Evolutionary conservation across 2,797 vertebrate genomes (phyloP).

Genomic region (Podargus strigoides): DNA sequence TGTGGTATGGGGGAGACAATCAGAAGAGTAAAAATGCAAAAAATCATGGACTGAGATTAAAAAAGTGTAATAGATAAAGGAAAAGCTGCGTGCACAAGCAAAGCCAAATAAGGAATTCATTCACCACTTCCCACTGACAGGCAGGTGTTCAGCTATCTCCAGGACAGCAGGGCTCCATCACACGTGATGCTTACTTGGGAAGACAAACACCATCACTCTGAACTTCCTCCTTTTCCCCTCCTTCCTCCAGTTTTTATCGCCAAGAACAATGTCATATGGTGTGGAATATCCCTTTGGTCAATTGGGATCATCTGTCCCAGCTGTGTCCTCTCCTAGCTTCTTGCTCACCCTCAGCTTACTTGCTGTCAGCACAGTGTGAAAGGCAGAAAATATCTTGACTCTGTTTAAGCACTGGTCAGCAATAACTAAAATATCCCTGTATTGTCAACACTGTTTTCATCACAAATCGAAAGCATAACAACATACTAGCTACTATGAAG

Average conservation of each 20-base stretch:
- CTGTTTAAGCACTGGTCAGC: neutral
- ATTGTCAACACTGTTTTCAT: neutral
- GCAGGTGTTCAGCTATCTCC: neutral
- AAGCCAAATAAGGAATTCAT: neutral
- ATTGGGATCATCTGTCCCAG: no score
- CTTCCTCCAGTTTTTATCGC: no score
- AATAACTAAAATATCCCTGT: fast-evolving
- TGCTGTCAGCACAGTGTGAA: no score
- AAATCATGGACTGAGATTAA: fast-evolving
- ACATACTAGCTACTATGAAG: neutral
- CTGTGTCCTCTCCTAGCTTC: no score
- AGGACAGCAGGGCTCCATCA: neutral
- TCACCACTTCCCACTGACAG: fast-evolving
- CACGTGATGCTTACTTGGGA: no score
- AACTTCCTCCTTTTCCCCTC: no score
- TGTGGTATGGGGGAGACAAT: fast-evolving
- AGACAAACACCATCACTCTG: no score
- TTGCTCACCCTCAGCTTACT: no score
- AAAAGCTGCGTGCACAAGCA: fast-evolving
- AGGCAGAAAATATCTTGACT: neutral
- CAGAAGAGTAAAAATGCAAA: neutral
- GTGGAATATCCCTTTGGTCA: no score
- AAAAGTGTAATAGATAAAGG: neutral
- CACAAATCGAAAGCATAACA: neutral
- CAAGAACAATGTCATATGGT: no score